phyloP scores from a whole-genome alignment of 2,888 invertebrate genomes.

The Fragum fragum region DNA sequence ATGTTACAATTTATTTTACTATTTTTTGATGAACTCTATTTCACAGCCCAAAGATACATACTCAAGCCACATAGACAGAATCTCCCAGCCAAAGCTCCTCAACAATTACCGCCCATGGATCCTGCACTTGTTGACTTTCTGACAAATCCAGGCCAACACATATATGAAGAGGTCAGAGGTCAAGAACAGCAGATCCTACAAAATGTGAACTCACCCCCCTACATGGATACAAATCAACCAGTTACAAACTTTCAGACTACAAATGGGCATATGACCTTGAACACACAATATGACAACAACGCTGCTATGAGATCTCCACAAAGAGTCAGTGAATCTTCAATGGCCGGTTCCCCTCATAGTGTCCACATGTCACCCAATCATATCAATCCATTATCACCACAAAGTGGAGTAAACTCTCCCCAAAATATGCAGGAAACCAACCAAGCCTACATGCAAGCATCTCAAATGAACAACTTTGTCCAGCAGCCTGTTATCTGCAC shows the following conservation, averaged over 20 bases:
- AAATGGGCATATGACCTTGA: constrained; percentile 7
- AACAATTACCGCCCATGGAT: not conserved
- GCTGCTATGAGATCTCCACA: constrained; percentile 41
- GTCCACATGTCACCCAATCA: constrained; percentile 27
- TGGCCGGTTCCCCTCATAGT: constrained; percentile 47
- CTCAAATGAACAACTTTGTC: constrained; percentile 16
- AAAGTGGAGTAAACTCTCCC: not conserved
- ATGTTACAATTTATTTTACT: too few species aligned
- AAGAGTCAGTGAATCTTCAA: constrained; percentile 17
- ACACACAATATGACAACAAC: constrained; percentile 25
- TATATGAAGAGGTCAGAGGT: constrained; percentile 2
- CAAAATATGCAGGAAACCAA: constrained; percentile 13
- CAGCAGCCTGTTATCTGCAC: not conserved
- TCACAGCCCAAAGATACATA: constrained; percentile 1
- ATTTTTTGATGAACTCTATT: too few species aligned
- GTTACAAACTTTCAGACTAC: constrained; percentile 7
- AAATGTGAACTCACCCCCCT: not conserved
- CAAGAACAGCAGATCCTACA: constrained; percentile 7
- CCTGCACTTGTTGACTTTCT: constrained; percentile 16
- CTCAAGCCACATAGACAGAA: constrained; percentile 27
- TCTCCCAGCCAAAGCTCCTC: not conserved
- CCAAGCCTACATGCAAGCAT: not conserved
- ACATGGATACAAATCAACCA: constrained; percentile 11
- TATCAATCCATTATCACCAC: constrained; percentile 33
- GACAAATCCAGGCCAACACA: not conserved